A percentile compares a stretch with the other conserved stretches of the same genome.
These are phyloP conservation scores for Rhyacophila evoluta DNA, from an alignment of 2,888 invertebrate genomes.

Conservation along the genomic window DNA sequence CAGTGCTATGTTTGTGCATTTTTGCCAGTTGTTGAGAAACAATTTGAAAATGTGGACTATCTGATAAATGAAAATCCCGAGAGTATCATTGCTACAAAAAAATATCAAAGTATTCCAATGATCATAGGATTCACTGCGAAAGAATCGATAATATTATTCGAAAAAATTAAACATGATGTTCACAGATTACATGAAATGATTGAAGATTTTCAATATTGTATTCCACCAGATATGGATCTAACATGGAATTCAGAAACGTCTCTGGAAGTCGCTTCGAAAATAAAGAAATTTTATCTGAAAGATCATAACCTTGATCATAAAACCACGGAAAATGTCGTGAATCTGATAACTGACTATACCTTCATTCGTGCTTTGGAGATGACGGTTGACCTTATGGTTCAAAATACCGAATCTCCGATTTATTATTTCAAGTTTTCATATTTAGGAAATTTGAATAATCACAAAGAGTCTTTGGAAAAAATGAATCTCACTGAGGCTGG, in stretches of 20 bases:
- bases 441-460: conserved; percentile 55
- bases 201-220: conserved; percentile 56
- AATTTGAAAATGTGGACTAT: conserved; percentile 21
- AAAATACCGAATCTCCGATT: conserved; percentile 41
- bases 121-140: conserved; percentile 61
- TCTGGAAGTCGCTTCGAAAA: conserved; percentile 55
- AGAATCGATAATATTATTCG: conserved; percentile 58
- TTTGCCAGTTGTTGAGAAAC: conserved; percentile 46
- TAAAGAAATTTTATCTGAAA: conserved; percentile 57
- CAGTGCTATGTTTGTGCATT: conserved; percentile 37
- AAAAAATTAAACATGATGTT: conserved; percentile 51
- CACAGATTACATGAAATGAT: too few species aligned
- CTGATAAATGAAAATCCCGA: conserved; percentile 39
- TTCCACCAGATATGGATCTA: conserved; percentile 58
- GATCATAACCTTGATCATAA: conserved; percentile 48
- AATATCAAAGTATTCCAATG: conserved; percentile 60
- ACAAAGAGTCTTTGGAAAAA: conserved; percentile 36
- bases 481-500: conserved; percentile 49
- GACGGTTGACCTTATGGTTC: conserved; percentile 49
- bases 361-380: conserved; percentile 52
- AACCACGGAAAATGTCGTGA: conserved; percentile 41
- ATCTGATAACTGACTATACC: conserved; percentile 56
- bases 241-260: conserved; percentile 56
- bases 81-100: conserved; percentile 28
- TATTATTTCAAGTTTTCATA: conserved; percentile 56